Base-by-base conservation (phyloP, 2,888 invertebrate genomes). In the Strigamia crassipes region DNA sequence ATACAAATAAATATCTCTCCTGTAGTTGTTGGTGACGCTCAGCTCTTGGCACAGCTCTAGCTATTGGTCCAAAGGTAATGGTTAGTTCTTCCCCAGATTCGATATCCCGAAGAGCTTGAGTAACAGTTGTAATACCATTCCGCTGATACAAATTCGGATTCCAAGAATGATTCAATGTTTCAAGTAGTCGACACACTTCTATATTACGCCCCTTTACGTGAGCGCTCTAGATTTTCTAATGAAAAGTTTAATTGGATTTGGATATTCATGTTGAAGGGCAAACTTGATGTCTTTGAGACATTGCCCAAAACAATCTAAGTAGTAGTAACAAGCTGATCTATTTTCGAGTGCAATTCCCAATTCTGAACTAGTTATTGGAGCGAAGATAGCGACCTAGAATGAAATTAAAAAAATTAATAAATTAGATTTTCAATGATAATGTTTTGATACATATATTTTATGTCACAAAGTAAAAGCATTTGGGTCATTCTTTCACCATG, bases 141-240 rank as follows among this genome's bases (percentile, higher is more conserved):
- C 56, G 21, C 73, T 81, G 81, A 12, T 61, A 34, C n/a, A 78
- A 38, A 41, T 83, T 83, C 0, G 83, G 83, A 2, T 78, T 34
- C 13, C 83, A 82, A 46, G 82, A 82, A 78, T 83, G 83, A 61
- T 83, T 83, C 34, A 83, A 31, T 13, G 6, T 56, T 13, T 56
- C 56, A 13, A 61, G 23, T 23, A 61, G 15, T 61, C 18, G 61
- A 3, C 61, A 18, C 23, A 3, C 18, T 21, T 61, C 21, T 18
- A 61, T 8, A n/a, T 61, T 61, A 23, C 18, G 8, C 18, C 61
- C 61, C 61, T 18, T 61, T 23, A n/a, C 6, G 61, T 61, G 61
- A 61, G 61, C 3, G 18, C 23, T 18, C 23, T 61, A 2, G 21
- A 21, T 61, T 61, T 61, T 18, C 61, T 61, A 15, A 61, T 61